Evolutionary conservation across 2,113 vertebrate species (phyloP).

Genomic region (Brachypodius melanocephalos): DNA sequence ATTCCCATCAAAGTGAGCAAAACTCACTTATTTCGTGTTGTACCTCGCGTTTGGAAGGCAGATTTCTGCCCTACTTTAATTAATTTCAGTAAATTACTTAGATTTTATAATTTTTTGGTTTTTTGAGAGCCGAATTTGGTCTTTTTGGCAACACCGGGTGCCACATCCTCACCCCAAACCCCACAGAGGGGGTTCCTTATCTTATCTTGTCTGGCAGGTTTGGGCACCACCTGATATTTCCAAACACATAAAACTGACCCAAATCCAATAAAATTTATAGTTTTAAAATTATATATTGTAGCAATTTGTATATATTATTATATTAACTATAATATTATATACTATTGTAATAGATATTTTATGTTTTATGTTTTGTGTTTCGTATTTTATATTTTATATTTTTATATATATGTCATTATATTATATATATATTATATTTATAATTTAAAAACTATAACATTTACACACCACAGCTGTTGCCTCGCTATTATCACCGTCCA

Average conservation of each 20-base stretch:
- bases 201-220: background rate
- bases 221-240: background rate
- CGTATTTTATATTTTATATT: no score
- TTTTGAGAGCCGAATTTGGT: accelerated
- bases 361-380: no score
- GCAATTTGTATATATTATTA: no score
- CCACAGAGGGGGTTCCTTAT: accelerated
- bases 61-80: background rate
- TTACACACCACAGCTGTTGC: accelerated
- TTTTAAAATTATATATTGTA: no score
- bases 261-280: accelerated
- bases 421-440: no score
- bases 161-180: accelerated
- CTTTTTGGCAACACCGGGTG: background rate
- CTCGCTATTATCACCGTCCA: accelerated
- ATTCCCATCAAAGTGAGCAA: background rate
- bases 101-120: background rate
- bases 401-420: no score
- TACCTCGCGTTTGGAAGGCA: background rate
- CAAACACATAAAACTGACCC: background rate
- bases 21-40: accelerated
- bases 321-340: no score
- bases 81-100: accelerated
- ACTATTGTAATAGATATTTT: no score
- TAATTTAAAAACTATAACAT: background rate